These are phyloP conservation scores for Novumbra hubbsi DNA, from an alignment of 2,797 vertebrate species.

Conservation along the genomic window DNA sequence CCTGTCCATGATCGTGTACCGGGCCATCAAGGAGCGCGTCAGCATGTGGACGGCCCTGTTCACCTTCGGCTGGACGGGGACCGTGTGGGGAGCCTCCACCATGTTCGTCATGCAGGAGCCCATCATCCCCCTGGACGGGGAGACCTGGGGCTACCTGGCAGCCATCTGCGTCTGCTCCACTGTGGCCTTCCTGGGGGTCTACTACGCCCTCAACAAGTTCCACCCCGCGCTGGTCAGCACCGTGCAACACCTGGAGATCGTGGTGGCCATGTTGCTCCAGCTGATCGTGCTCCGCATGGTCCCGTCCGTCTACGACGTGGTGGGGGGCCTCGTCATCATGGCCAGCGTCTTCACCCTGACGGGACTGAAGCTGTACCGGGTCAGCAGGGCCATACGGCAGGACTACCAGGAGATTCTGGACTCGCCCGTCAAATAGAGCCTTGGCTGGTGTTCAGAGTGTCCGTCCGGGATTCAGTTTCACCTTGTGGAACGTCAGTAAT, in stretches of 20 bases:
- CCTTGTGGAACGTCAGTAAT: neutral
- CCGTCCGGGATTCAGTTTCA: neutral
- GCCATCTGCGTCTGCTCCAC: constrained; percentile 97
- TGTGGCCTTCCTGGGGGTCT: constrained; percentile 93
- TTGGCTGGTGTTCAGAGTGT: neutral
- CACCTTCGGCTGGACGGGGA: constrained; percentile 98
- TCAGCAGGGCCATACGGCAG: constrained; percentile 81
- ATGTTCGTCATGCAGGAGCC: constrained; percentile 99
- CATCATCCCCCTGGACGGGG: constrained; percentile 91
- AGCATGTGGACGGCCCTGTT: constrained; percentile 99
- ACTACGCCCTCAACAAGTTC: constrained; percentile 94
- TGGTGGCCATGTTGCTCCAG: constrained; percentile 94
- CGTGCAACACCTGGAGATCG: constrained; percentile 95
- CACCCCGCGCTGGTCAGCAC: constrained; percentile 97
- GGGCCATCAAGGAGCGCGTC: constrained; percentile 93
- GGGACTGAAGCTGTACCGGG: constrained; percentile 90
- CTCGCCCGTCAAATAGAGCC: constrained; percentile 89
- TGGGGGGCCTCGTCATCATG: constrained; percentile 92
- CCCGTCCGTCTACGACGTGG: constrained; percentile 87
- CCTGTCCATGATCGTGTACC: constrained; percentile 97
- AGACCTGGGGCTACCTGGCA: constrained; percentile 96
- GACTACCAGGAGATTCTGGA: constrained; percentile 96
- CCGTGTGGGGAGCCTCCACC: constrained; percentile 91
- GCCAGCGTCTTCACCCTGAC: constrained; percentile 91
- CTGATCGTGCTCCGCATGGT: constrained; percentile 89